phyloP scores from a whole-genome alignment of 2,113 vertebrate genomes.

The Romanogobio albipinnatus region DNA sequence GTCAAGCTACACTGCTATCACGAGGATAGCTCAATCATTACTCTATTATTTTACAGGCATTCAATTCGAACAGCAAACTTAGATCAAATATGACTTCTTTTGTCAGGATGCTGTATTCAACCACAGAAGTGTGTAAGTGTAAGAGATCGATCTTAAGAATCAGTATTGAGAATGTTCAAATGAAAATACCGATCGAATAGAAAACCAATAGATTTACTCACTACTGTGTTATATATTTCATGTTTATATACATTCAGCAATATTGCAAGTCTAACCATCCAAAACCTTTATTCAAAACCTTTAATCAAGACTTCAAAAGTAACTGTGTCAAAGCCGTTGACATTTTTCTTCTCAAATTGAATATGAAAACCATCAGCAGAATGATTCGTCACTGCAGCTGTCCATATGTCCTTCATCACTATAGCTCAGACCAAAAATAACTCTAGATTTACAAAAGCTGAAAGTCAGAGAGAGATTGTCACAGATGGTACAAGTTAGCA shows the following conservation, averaged over 20 bases:
- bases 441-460: slow-evolving; percentile 51
- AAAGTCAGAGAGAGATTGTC: slow-evolving; percentile 37
- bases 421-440: slow-evolving; percentile 52
- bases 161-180: no score
- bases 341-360: slow-evolving; percentile 29
- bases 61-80: background rate
- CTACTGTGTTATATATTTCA: background rate
- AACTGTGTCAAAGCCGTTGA: background rate
- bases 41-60: background rate
- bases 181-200: no score
- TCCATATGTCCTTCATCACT: slow-evolving; percentile 49
- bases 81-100: background rate
- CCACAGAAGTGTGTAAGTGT: no score
- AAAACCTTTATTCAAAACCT: no score
- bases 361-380: slow-evolving; percentile 36
- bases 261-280: background rate
- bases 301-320: no score
- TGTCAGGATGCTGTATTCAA: no score
- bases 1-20: no score
- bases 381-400: slow-evolving; percentile 33
- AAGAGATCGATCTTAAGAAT: no score
- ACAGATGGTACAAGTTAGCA: slow-evolving; percentile 57
- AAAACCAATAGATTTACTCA: background rate
- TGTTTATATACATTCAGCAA: background rate
- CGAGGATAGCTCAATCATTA: background rate